Conservation (phyloP, 2,888 invertebrate genomes). For the Phania funesta region DNA sequence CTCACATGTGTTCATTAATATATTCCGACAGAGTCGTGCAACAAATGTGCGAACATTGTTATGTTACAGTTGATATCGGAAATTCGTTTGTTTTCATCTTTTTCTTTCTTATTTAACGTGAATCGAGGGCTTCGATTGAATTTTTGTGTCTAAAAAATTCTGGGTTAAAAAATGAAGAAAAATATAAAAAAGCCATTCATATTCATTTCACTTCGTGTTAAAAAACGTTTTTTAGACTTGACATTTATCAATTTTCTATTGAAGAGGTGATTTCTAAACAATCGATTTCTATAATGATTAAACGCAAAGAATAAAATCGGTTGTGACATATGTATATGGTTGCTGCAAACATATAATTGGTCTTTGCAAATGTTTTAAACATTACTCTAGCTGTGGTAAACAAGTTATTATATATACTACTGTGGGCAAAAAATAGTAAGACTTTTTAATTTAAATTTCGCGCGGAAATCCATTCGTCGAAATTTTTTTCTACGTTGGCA, state of each 20-base stretch:
- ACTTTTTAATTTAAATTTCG: no score
- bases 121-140: slow-evolving; percentile 36
- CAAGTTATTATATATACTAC: no score
- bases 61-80: background rate
- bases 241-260: slow-evolving; percentile 13
- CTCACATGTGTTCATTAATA: slow-evolving; percentile 12
- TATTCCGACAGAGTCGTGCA: background rate
- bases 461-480: no score
- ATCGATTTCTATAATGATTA: background rate
- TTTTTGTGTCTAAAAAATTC: slow-evolving; percentile 24
- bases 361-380: no score
- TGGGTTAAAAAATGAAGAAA: background rate
- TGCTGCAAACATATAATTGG: no score
- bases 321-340: no score
- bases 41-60: background rate
- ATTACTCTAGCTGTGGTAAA: no score
- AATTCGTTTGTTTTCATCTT: background rate
- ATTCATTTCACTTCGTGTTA: background rate
- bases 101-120: background rate
- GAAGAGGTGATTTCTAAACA: background rate
- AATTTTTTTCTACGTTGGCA: no score
- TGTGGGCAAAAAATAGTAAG: no score
- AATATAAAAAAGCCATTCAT: background rate
- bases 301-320: no score
- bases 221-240: background rate